These are phyloP conservation scores for Ormia ochracea DNA, from an alignment of 2,888 invertebrate species.

Conservation along the genomic window DNA sequence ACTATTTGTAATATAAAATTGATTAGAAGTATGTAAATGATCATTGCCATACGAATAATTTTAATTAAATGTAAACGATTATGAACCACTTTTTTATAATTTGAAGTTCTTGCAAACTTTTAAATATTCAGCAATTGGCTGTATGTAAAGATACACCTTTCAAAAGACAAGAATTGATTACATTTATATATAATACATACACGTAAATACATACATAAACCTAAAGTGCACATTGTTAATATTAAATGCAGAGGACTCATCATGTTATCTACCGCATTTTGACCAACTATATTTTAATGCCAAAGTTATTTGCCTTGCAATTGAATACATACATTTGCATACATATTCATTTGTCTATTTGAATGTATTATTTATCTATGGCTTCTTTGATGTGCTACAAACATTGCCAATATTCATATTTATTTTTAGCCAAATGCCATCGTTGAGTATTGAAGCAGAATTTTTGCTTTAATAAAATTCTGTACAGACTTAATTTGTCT, in stretches of 20 bases:
- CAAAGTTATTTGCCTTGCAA: constrained; percentile 26
- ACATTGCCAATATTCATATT: constrained; percentile 54
- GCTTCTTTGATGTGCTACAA: background rate
- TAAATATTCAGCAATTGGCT: constrained; percentile 4
- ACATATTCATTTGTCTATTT: background rate
- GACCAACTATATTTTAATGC: constrained; percentile 9
- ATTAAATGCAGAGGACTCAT: background rate
- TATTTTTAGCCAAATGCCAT: constrained; percentile 53
- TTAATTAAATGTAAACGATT: background rate
- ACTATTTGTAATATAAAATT: too few species aligned
- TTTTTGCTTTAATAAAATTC: too few species aligned
- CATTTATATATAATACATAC: too few species aligned
- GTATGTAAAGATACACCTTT: constrained; percentile 33
- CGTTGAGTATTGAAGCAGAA: constrained; percentile 40
- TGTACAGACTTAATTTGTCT: too few species aligned
- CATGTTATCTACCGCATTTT: constrained; percentile 47
- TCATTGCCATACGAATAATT: too few species aligned
- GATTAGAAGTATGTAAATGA: too few species aligned
- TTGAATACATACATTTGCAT: too few species aligned
- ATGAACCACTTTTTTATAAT: background rate
- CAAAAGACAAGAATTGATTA: too few species aligned
- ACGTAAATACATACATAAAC: background rate
- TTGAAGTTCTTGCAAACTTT: background rate
- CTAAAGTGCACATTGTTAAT: background rate
- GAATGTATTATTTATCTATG: background rate